Percentiles rank a stretch among this genome's conserved stretches.
Conservation (phyloP, 92 coral and sea anemone genomes). For the Siderastrea siderea region DNA sequence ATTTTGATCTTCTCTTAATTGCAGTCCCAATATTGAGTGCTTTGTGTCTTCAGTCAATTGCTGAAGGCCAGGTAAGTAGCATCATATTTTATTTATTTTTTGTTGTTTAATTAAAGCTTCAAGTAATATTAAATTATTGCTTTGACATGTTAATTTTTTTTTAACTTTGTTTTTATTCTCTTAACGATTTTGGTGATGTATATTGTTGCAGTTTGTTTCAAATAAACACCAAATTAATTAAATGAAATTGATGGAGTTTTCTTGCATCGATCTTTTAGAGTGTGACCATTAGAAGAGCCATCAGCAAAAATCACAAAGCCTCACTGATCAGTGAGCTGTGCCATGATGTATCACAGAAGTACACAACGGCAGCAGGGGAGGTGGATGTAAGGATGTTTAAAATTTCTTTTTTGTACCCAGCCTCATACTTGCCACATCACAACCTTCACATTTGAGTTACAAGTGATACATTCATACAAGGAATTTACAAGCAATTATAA, state of each 20-base stretch:
- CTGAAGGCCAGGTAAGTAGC: slow-evolving; percentile 87
- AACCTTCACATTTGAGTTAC: too few relatives aligned
- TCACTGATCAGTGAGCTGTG: slow-evolving; percentile 90
- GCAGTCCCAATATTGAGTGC: slow-evolving; percentile 84
- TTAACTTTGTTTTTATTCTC: too few relatives aligned
- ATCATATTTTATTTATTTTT: neutral
- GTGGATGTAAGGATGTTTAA: slow-evolving; percentile 30
- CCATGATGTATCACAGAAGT: slow-evolving; percentile 90
- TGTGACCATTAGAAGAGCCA: slow-evolving; percentile 93
- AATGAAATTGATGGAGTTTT: neutral
- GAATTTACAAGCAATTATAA: too few relatives aligned
- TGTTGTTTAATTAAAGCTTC: neutral
- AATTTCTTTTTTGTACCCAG: neutral
- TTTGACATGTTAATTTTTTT: too few relatives aligned
- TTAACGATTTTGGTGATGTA: too few relatives aligned
- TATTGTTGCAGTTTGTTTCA: too few relatives aligned
- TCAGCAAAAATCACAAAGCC: slow-evolving; percentile 89
- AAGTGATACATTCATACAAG: too few relatives aligned
- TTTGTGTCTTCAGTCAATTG: slow-evolving; percentile 80
- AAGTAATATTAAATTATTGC: too few relatives aligned
- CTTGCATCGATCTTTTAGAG: slow-evolving; percentile 40
- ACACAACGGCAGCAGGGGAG: slow-evolving; percentile 74
- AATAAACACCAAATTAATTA: too few relatives aligned
- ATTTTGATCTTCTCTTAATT: slow-evolving; percentile 14
- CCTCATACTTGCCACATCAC: neutral